These are phyloP conservation scores for Dolichoris vasculosae DNA, from an alignment of 1,140 invertebrate genomes.

Conservation along the genomic window DNA sequence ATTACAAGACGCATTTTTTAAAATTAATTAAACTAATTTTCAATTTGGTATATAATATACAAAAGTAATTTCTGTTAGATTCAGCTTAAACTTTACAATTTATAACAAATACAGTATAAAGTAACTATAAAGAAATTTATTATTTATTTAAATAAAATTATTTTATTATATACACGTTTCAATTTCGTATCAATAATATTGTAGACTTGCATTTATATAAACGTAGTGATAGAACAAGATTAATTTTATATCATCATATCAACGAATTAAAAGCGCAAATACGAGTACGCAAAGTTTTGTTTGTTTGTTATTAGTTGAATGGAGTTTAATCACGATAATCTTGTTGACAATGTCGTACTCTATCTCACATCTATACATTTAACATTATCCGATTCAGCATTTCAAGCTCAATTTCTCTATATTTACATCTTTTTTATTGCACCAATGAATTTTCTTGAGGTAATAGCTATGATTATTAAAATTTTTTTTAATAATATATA, in stretches of 20 bases:
- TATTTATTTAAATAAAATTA: too few species aligned
- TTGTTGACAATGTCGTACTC: neutral
- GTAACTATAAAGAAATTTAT: too few species aligned
- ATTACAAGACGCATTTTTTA: too few species aligned
- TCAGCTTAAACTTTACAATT: too few species aligned
- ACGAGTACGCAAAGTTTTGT: neutral
- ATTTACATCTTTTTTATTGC: neutral
- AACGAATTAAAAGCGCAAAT: neutral
- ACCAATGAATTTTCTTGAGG: neutral
- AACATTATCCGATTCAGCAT: neutral
- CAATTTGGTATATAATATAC: too few species aligned
- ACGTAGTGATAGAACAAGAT: neutral
- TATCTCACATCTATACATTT: neutral
- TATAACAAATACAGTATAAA: too few species aligned
- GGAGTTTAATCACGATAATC: slow-evolving; percentile 13
- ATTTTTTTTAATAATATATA: neutral
- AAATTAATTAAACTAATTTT: too few species aligned
- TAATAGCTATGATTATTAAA: neutral
- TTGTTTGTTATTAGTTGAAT: neutral
- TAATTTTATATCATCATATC: neutral
- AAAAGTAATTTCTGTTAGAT: too few species aligned
- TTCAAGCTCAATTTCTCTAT: slow-evolving; percentile 12
- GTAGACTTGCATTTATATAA: neutral
- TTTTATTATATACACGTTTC: neutral
- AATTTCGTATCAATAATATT: neutral